Percentiles rank a stretch among this genome's conserved stretches.
Conservation (phyloP, 2,888 invertebrate species). For the Zeuzera pyrina region DNA sequence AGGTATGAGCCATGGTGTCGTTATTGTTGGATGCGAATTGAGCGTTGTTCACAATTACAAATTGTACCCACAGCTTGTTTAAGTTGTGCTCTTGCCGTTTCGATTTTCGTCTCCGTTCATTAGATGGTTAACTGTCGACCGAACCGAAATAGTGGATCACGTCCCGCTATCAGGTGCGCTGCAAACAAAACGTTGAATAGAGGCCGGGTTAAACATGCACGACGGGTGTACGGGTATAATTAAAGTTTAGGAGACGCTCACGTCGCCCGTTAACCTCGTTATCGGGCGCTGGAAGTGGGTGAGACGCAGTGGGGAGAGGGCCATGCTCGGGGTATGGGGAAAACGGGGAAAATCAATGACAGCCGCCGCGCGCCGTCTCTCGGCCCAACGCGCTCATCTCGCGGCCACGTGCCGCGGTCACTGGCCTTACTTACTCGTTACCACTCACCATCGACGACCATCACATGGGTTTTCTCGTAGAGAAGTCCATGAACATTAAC, state of each 20-base stretch:
- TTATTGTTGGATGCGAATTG: too few relatives aligned
- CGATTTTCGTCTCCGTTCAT: conserved; percentile 46
- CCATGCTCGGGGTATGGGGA: conserved; percentile 45
- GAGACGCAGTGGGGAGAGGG: conserved; percentile 65
- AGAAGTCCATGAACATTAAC: neutral
- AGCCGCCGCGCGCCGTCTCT: conserved; percentile 71
- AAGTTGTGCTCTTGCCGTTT: conserved; percentile 31
- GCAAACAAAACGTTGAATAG: conserved; percentile 66
- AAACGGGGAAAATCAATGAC: conserved; percentile 70
- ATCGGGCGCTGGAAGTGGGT: conserved; percentile 73
- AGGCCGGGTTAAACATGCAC: conserved; percentile 70
- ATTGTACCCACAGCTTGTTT: too few relatives aligned
- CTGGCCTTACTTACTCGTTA: conserved; percentile 47
- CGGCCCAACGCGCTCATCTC: conserved; percentile 68
- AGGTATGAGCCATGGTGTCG: too few relatives aligned
- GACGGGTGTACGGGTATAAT: conserved; percentile 71
- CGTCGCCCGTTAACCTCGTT: conserved; percentile 74
- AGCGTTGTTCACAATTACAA: too few relatives aligned
- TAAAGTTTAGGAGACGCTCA: conserved; percentile 74
- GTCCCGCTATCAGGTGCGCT: conserved; percentile 61
- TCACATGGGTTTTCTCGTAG: too few relatives aligned
- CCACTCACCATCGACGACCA: conserved; percentile 7
- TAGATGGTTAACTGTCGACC: conserved; percentile 47
- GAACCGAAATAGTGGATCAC: conserved; percentile 50
- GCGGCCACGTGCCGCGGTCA: conserved; percentile 70